Conservation (phyloP, 2,888 invertebrate species). For the Drosophila birchii region DNA sequence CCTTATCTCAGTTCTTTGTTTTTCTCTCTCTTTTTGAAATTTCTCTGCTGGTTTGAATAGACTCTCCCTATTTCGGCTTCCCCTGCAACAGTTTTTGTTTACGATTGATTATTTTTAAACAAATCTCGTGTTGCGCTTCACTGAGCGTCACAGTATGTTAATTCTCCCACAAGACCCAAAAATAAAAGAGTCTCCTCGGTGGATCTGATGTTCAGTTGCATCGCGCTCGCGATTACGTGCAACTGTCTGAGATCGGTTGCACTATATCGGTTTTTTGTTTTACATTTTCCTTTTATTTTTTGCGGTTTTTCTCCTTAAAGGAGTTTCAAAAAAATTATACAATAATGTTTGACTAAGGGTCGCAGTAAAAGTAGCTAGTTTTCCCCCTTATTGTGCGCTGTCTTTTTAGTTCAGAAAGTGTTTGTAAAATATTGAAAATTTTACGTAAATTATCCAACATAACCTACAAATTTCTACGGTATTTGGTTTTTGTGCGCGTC, state of each 20-base stretch:
- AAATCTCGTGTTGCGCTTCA: conserved; percentile 55
- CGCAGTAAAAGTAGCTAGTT: conserved; percentile 24
- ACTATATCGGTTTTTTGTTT: conserved; percentile 34
- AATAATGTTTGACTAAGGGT: conserved; percentile 45
- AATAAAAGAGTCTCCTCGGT: conserved; percentile 59
- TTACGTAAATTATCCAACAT: conserved; percentile 76
- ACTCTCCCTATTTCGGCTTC: conserved; percentile 15
- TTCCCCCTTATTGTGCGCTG: conserved; percentile 41
- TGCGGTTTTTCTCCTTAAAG: conserved; percentile 18
- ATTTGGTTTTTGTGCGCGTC: conserved; percentile 33
- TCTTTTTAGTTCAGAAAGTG: conserved; percentile 40
- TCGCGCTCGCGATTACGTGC: conserved; percentile 70
- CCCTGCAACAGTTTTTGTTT: conserved; percentile 42
- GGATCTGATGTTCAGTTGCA: conserved; percentile 71
- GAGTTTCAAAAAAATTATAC: conserved; percentile 9
- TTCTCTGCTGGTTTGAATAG: not conserved
- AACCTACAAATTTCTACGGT: conserved; percentile 60
- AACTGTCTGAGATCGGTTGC: conserved; percentile 64
- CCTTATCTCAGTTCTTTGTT: conserved; percentile 4
- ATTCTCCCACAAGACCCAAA: conserved; percentile 51
- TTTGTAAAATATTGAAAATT: conserved; percentile 41
- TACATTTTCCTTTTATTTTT: conserved; percentile 11
- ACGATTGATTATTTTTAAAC: conserved; percentile 56
- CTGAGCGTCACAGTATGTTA: conserved; percentile 51
- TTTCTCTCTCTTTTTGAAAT: not conserved